Base-by-base conservation (phyloP, 2,797 vertebrate genomes). In the Aplochiton taeniatus region DNA sequence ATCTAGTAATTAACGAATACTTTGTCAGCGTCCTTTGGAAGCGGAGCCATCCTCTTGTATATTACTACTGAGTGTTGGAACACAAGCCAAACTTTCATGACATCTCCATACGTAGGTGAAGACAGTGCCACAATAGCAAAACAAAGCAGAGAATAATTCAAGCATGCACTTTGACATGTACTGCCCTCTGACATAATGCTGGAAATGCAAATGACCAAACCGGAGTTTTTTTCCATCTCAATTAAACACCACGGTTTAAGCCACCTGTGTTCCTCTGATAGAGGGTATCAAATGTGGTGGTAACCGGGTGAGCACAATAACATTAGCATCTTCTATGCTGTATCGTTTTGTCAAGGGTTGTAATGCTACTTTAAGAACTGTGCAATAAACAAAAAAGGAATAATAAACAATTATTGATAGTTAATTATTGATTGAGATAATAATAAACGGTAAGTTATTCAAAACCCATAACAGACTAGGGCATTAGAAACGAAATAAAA, bases 1-100 rank as follows among this genome's bases (percentile, higher is more conserved):
- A 73, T 41, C 69, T 51, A 6, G 10, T 57, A 43, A 62, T 76
- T 82, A 78, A 72, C 71, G 70, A 31, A 50, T 18, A 68, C 6
- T 54, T 68, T 8, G 60, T 62, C 84, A 85, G 81, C 83, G 82
- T 81, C 0, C 61, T 55, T 61, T 45, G 72, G 52, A 71, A 79
- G 53, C 78, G 79, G 49, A 82, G 75, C 67, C 58, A 65, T 74
- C 71, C 85, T 74, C 75, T 84, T 78, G 6, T 80, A 82, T 84
- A 84, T 80, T 63, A 68, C 73, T 81, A 83, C 85, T 85, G 79
- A 87, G 77, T 31, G 54, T 3, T 63, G 89, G 75, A 89, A 89
- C 72, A 17, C 0, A 72, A 89, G 69, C 66, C 69, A n/a, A 51
- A 65, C 71, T 31, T 55, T 57, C 1, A 61, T 75, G 73, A 84